phyloP scores from a whole-genome alignment of 2,113 vertebrate genomes.

The Empidonax alnorum region DNA sequence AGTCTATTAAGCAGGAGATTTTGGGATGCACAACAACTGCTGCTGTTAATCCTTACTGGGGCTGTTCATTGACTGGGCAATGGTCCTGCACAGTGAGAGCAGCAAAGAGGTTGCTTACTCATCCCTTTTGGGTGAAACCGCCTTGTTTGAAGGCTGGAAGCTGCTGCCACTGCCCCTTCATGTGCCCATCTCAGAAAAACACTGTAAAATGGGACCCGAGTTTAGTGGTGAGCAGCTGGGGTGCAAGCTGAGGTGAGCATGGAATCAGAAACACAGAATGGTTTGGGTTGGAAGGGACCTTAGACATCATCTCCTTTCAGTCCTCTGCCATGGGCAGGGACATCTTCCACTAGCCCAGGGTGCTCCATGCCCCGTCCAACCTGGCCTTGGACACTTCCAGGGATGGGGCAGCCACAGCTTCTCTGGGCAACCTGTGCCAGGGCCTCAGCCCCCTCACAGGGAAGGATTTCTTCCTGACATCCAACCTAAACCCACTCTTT shows the following conservation, averaged over 20 bases:
- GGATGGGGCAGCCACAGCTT: neutral
- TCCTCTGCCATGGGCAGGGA: neutral
- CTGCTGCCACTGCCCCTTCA: rapidly evolving
- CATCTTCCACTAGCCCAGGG: rapidly evolving
- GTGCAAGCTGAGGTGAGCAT: rapidly evolving
- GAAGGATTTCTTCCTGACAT: neutral
- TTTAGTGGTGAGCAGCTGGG: neutral
- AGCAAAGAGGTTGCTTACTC: neutral
- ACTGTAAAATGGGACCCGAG: neutral
- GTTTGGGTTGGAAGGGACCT: neutral
- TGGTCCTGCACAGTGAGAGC: rapidly evolving
- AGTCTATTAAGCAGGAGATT: conserved; percentile 18
- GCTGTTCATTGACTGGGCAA: neutral
- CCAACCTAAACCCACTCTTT: neutral
- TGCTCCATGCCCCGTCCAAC: rapidly evolving
- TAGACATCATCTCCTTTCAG: neutral
- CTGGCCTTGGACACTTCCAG: neutral
- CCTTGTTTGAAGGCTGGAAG: neutral
- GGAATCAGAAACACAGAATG: neutral
- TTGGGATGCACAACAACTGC: conserved; percentile 12
- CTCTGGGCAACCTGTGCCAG: neutral
- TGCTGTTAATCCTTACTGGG: neutral
- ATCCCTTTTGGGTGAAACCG: rapidly evolving
- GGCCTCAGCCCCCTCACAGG: neutral
- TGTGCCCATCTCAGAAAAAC: neutral